These are phyloP conservation scores for Tinamus major DNA, from an alignment of 2,797 vertebrate genomes.

Conservation along the genomic window DNA sequence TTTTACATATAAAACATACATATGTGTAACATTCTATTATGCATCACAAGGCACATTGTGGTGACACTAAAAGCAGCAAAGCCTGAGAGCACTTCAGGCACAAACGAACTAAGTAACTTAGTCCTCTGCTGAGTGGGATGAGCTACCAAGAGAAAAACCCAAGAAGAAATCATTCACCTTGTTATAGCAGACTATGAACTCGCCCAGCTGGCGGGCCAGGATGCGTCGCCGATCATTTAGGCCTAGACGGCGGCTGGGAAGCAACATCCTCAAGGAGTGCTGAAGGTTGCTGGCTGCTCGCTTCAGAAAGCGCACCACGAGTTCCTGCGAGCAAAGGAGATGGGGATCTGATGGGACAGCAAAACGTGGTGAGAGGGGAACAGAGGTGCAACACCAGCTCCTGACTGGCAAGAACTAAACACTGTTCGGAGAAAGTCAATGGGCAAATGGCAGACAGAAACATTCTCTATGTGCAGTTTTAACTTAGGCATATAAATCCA, in stretches of 20 bases:
- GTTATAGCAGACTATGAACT: constrained; percentile 91
- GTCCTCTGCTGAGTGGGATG: not conserved
- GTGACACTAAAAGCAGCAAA: not conserved
- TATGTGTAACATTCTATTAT: not conserved
- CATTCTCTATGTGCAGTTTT: not conserved
- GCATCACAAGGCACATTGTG: not conserved
- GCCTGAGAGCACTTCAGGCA: too few relatives aligned
- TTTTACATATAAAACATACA: not conserved
- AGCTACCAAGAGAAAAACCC: not conserved
- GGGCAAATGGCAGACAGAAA: not conserved
- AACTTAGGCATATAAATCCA: not conserved
- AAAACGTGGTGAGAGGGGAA: not conserved
- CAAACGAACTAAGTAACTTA: not conserved
- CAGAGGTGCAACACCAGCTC: not conserved
- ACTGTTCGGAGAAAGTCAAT: not conserved
- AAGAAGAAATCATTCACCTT: constrained; percentile 79
- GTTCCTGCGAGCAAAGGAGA: constrained; percentile 82
- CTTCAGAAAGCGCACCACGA: constrained; percentile 93
- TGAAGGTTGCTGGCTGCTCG: constrained; percentile 91
- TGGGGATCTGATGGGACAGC: not conserved
- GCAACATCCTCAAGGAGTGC: constrained; percentile 85
- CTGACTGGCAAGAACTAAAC: not conserved
- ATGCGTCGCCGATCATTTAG: constrained; percentile 86
- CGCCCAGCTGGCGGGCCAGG: constrained; percentile 90
- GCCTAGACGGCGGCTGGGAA: constrained; percentile 86